phyloP scores from a whole-genome alignment of 2,888 invertebrate genomes.

The Blera fallax region DNA sequence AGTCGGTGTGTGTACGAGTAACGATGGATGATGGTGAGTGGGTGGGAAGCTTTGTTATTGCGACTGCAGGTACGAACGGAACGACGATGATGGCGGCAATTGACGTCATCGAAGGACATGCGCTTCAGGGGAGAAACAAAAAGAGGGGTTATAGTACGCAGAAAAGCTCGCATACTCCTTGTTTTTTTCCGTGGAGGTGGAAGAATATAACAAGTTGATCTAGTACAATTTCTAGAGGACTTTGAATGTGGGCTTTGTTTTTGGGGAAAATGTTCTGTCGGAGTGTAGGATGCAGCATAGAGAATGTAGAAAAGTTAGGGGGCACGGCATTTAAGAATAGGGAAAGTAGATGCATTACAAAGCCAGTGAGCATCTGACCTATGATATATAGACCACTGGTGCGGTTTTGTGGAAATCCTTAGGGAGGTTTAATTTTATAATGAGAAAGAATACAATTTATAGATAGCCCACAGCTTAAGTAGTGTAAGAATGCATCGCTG shows the following conservation, averaged over 20 bases:
- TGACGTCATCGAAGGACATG: conserved; percentile 71
- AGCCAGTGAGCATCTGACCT: conserved; percentile 29
- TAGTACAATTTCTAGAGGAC: conserved; percentile 40
- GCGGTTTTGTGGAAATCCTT: no score
- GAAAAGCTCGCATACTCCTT: not conserved
- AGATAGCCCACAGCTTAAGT: no score
- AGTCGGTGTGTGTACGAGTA: conserved; percentile 48
- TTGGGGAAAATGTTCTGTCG: not conserved
- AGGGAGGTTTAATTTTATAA: no score
- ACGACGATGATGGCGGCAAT: conserved; percentile 74
- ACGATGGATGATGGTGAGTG: not conserved
- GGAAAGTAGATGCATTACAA: not conserved
- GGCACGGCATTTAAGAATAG: not conserved
- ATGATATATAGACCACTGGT: not conserved
- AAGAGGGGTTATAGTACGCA: conserved; percentile 31
- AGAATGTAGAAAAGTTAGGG: not conserved
- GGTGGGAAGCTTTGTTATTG: conserved; percentile 73
- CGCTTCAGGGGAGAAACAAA: conserved; percentile 44
- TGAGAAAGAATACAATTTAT: no score
- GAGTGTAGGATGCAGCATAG: not conserved
- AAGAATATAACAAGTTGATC: not conserved
- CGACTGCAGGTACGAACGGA: conserved; percentile 62
- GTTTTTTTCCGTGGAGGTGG: not conserved
- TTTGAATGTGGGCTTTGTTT: conserved; percentile 8
- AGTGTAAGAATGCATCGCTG: no score